These are phyloP conservation scores for Chlorops oryzae DNA, from an alignment of 1,140 invertebrate genomes.

Conservation along the genomic window DNA sequence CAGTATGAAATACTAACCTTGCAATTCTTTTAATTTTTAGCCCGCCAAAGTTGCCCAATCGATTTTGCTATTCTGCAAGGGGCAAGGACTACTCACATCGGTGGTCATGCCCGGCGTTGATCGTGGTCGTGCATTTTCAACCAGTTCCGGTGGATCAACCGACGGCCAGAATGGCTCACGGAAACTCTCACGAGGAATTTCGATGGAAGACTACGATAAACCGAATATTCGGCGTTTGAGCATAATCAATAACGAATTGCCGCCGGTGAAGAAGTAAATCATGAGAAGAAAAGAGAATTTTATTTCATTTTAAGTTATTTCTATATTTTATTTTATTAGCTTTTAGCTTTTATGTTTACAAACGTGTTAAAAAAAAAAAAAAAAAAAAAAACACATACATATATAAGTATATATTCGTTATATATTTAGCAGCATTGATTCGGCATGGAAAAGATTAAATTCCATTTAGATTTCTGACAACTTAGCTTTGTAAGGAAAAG, in stretches of 20 bases:
- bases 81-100: slow-evolving; percentile 68
- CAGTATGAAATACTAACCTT: not conserved
- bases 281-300: too few species aligned
- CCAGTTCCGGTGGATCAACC: slow-evolving; percentile 50
- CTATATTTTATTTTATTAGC: too few species aligned
- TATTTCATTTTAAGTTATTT: too few species aligned
- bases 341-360: too few species aligned
- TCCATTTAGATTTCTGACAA: too few species aligned
- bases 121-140: slow-evolving; percentile 54
- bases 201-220: slow-evolving; percentile 78
- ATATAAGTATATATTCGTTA: too few species aligned
- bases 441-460: too few species aligned
- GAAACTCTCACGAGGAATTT: slow-evolving; percentile 61
- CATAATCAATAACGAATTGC: slow-evolving; percentile 50
- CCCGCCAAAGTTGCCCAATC: slow-evolving; percentile 75
- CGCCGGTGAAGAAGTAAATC: slow-evolving; percentile 38
- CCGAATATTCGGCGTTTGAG: slow-evolving; percentile 70
- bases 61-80: slow-evolving; percentile 75
- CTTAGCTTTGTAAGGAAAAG: too few species aligned
- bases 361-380: not conserved
- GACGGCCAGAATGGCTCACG: slow-evolving; percentile 37
- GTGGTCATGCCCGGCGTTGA: slow-evolving; percentile 66
- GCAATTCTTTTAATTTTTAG: slow-evolving; percentile 44
- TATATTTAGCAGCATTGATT: too few species aligned
- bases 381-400: not conserved